These are phyloP conservation scores for Opisthocomus hoazin DNA, from an alignment of 2,113 vertebrate species.

Conservation along the genomic window DNA sequence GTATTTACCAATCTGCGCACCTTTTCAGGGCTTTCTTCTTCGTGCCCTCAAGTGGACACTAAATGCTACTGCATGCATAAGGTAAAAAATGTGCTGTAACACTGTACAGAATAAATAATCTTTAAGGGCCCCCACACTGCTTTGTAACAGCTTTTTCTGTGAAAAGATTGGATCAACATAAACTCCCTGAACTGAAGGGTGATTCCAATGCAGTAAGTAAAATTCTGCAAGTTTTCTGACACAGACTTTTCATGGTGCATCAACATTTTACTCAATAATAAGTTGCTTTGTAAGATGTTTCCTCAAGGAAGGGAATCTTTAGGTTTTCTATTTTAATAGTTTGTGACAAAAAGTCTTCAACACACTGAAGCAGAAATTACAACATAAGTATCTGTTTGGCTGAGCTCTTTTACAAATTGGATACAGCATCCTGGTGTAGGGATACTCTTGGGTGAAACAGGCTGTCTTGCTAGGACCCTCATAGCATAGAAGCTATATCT, in stretches of 20 bases:
- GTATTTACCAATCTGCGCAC: fast-evolving
- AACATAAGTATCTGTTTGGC: neutral
- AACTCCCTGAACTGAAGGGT: neutral
- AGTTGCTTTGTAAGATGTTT: neutral
- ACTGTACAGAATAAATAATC: neutral
- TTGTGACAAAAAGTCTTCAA: neutral
- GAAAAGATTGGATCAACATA: neutral
- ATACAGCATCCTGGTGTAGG: neutral
- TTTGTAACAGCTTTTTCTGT: neutral
- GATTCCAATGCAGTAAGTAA: neutral
- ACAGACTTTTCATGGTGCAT: neutral
- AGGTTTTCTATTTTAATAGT: neutral
- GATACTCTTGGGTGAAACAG: neutral
- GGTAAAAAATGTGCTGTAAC: neutral
- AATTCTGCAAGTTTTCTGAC: neutral
- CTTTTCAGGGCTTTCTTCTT: neutral
- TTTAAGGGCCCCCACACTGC: neutral
- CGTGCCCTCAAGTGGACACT: neutral
- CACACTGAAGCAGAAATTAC: neutral
- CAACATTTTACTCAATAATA: neutral
- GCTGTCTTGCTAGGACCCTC: neutral
- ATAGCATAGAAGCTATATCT: neutral
- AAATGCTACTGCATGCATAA: neutral
- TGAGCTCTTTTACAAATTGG: neutral
- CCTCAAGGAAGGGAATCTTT: neutral